A percentile compares a stretch with the other conserved stretches of the same genome.
These are phyloP conservation scores for Holcopasites calliopsidis DNA, from an alignment of 1,140 invertebrate genomes.

Conservation along the genomic window DNA sequence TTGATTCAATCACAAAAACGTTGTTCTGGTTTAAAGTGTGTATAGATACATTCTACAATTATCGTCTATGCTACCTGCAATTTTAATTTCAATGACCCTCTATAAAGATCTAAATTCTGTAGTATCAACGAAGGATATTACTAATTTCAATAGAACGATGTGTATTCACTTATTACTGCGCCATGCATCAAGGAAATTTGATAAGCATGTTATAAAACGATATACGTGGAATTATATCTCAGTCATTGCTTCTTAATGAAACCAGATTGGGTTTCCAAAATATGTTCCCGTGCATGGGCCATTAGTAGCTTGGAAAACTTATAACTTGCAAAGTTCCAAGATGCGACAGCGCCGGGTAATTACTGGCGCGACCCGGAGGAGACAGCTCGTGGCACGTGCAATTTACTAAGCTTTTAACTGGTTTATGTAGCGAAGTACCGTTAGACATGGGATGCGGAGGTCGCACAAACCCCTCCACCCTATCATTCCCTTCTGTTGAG, in stretches of 20 bases:
- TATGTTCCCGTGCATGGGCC: background rate
- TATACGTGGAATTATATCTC: too few relatives aligned
- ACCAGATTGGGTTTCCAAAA: background rate
- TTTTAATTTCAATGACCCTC: too few relatives aligned
- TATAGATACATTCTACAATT: too few relatives aligned
- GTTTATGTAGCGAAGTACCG: constrained; percentile 57
- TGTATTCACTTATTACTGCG: too few relatives aligned
- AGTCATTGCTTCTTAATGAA: background rate
- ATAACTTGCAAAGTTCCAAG: constrained; percentile 2
- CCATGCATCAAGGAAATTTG: too few relatives aligned
- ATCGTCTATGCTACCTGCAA: too few relatives aligned
- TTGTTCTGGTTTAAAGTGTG: too few relatives aligned
- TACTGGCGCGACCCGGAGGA: constrained; percentile 41
- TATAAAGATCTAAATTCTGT: too few relatives aligned
- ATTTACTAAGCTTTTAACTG: constrained; percentile 46
- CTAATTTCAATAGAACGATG: too few relatives aligned
- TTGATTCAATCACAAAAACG: too few relatives aligned
- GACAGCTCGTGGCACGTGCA: constrained; percentile 38
- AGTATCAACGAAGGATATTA: too few relatives aligned
- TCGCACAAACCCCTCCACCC: constrained; percentile 49
- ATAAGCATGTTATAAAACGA: too few relatives aligned
- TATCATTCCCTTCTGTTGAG: constrained; percentile 57
- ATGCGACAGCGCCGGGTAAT: constrained; percentile 28
- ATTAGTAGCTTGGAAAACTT: background rate
- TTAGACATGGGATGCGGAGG: constrained; percentile 58